Evolutionary conservation across 2,888 invertebrate species (phyloP).

Genomic region (Agrochola lota): DNA sequence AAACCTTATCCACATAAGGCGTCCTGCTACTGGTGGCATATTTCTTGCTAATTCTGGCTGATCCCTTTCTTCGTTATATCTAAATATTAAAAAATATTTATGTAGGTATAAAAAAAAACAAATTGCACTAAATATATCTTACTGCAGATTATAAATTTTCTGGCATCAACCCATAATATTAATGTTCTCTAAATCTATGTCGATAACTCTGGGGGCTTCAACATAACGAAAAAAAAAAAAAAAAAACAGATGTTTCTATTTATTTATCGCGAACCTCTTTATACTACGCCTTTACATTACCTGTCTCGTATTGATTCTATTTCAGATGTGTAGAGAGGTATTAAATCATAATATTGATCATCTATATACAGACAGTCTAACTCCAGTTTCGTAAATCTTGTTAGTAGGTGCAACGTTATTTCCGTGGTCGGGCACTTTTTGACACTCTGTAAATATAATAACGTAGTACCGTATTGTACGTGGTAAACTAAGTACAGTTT

Average conservation of each 20-base stretch:
- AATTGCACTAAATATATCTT: neutral
- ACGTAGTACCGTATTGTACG: no score
- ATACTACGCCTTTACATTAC: constrained; percentile 70
- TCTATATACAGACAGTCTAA: constrained; percentile 93
- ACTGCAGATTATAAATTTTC: neutral
- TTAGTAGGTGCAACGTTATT: constrained; percentile 87
- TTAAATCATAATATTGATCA: constrained; percentile 93
- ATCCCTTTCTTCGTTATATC: constrained; percentile 94
- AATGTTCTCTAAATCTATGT: neutral
- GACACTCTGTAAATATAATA: constrained; percentile 77
- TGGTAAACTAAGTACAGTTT: no score
- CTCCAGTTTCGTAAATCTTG: constrained; percentile 93
- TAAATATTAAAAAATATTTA: constrained; percentile 59
- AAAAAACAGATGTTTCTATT: neutral
- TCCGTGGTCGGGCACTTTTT: constrained; percentile 88
- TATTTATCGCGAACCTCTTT: neutral
- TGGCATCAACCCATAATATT: neutral
- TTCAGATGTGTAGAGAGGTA: constrained; percentile 92
- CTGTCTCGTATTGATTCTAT: constrained; percentile 93
- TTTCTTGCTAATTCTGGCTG: constrained; percentile 93
- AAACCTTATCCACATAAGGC: constrained; percentile 96
- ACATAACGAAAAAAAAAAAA: neutral
- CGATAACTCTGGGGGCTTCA: neutral
- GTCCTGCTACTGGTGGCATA: constrained; percentile 95
- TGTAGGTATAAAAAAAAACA: neutral